phyloP scores from a whole-genome alignment of 1,140 invertebrate genomes.

The Conus ventricosus region DNA sequence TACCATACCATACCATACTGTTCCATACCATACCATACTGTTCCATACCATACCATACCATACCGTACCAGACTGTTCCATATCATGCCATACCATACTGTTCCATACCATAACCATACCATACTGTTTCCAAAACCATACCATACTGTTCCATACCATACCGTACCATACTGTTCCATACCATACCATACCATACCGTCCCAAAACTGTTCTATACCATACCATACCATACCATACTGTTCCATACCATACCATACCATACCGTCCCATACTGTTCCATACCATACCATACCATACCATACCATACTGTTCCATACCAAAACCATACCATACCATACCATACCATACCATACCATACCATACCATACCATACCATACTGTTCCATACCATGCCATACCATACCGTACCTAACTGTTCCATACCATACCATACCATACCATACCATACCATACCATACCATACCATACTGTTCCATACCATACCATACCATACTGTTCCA shows the following conservation, averaged over 20 bases:
- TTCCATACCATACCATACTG: constrained; percentile 48
- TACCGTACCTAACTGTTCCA: background rate
- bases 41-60: constrained; percentile 51
- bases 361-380: constrained; percentile 44
- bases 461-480: background rate
- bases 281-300: constrained; percentile 55
- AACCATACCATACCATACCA: constrained; percentile 59
- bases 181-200: too few species aligned
- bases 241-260: constrained; percentile 56
- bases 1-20: constrained; percentile 40
- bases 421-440: constrained; percentile 26
- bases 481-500: constrained; percentile 45
- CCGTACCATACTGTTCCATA: constrained; percentile 49
- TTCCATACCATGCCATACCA: constrained; percentile 11
- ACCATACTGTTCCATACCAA: constrained; percentile 52
- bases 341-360: constrained; percentile 49
- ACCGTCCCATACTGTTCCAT: constrained; percentile 55
- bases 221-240: constrained; percentile 18
- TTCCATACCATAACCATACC: constrained; percentile 46
- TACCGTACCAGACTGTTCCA: constrained; percentile 31
- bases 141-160: constrained; percentile 41
- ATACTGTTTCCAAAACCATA: too few species aligned
- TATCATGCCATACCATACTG: constrained; percentile 30
- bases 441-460: constrained; percentile 24
- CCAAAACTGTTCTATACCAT: constrained; percentile 54